Percentiles rank a stretch among this genome's conserved stretches.
Evolutionary conservation across 2,797 vertebrate genomes (phyloP).

Genomic region (Muraenolepis orangiensis): DNA sequence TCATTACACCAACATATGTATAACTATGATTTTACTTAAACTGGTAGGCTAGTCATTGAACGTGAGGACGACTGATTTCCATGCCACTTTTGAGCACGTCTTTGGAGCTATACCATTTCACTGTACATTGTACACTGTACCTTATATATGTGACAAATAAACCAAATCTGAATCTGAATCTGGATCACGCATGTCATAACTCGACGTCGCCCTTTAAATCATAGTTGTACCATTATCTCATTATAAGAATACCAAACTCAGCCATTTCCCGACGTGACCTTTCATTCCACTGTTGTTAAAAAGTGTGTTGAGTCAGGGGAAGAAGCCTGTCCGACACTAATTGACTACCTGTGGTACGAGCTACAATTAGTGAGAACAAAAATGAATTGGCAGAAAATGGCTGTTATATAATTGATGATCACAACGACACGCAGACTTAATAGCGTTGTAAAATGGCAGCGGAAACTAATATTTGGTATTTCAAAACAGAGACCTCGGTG

Average conservation of each 20-base stretch:
- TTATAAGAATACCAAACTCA: slow-evolving; percentile 17
- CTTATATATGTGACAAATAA: no score
- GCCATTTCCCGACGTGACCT: slow-evolving; percentile 24
- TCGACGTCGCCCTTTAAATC: slow-evolving; percentile 39
- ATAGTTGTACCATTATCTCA: background rate
- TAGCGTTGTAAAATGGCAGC: background rate
- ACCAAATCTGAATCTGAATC: no score
- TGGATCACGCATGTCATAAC: slow-evolving; percentile 16
- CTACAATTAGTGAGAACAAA: slow-evolving; percentile 31
- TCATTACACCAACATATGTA: background rate
- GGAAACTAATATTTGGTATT: background rate
- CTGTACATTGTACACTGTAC: no score
- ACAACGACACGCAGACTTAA: background rate
- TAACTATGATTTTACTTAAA: background rate
- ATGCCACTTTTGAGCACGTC: no score
- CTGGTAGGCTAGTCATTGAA: background rate
- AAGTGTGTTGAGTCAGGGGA: slow-evolving; percentile 37
- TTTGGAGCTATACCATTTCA: no score
- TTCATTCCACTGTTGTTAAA: slow-evolving; percentile 35
- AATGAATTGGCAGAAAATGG: slow-evolving; percentile 39
- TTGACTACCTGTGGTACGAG: slow-evolving; percentile 37
- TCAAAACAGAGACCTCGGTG: background rate
- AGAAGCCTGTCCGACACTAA: slow-evolving; percentile 44
- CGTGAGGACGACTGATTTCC: background rate
- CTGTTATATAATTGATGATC: slow-evolving; percentile 43